Evolutionary conservation across 2,113 vertebrate genomes (phyloP), one percentile per base, ranked within the genome.

Genomic region (Silurus asotus): DNA sequence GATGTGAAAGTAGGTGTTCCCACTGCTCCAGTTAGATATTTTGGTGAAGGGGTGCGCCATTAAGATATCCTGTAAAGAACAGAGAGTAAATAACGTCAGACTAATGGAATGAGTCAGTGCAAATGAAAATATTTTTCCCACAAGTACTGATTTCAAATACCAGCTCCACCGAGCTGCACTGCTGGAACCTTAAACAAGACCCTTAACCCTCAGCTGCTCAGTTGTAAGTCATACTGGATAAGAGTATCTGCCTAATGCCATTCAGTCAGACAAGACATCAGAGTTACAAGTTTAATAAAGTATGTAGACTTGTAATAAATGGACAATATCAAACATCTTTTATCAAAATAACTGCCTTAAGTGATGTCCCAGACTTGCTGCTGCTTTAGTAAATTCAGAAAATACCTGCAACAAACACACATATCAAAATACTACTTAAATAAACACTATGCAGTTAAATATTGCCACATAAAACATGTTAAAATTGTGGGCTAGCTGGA

Each of bases 21-120:
- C 98, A 0, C 98, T 99, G 93, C 98, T 99, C 98, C 98, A 99
- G 94, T 99, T 99, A 75, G 98, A 99, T 92, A 99, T 98, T 94
- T 99, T 99, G 64, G 97, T 99, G 94, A 99, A 99, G 17, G 97
- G 96, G 65, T 99, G 97, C 10, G 97, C 98, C 69, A 95, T 97
- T 88, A 99, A 89, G 85, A 99, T 95, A 88, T 99, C 98, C 97
- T 99, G 87, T 19, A 80, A 86, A 25, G 67, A 74, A 58, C 15
- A 61, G 23, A 65, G 51, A 76, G 28, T 48, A 49, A 59, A 69
- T 70, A 9, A 14, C 25, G 14, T 28, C 45, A 23, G 17, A 74
- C 15, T 20, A 70, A 45, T 45, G 14, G 6, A 45, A 70, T 45
- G 19, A 20, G 49, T 74, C 19, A 49, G 19, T 49, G 9, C 17